Evolutionary conservation across 1,140 invertebrate species (phyloP), one percentile per base, ranked within the genome.

Genomic region (Daktulosphaira vitifoliae): DNA sequence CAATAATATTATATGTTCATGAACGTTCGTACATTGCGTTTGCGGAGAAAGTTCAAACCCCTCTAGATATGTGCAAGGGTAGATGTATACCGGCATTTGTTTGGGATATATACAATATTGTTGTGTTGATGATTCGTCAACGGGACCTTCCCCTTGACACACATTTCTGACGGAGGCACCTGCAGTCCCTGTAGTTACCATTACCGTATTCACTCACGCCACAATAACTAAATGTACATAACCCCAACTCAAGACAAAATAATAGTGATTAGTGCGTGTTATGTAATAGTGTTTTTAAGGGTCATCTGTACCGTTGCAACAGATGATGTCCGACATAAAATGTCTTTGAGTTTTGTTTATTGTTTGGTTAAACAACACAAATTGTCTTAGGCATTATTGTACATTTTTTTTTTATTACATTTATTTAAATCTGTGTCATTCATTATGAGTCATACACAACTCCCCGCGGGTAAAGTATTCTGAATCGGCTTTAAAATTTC

Each of bases 51-150:
- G 25, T 33, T 62, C n/a, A 38, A 48, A 59, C 54, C 54, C 54
- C 7, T 59, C 25, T 16, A 6, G n/a, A n/a, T n/a, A 22, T 20
- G 52, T 8, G 51, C 29, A 22, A 37, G 29, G 29, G 33, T 54
- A 6, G 11, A 39, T n/a, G n/a, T n/a, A n/a, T n/a, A n/a, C n/a
- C 18, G 33, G 33, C 22, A 42, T 54, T 54, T 23, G 37, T 15
- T 18, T 39, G 37, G 18, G 37, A 38, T 39, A 15, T 39, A 39
- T 38, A 54, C 39, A 16, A 16, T 44, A 15, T 20, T 48, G 56
- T 62, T 62, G 56, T 62, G 42, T 62, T 62, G 56, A 62, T 62
- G 56, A 62, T 62, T 62, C 56, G 56, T 62, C 56, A 62, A 62
- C 56, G 56, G 56, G 56, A 62, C 56, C 56, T 62, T 62, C 56